These are phyloP conservation scores for Ptilorrhoa leucosticta DNA, from an alignment of 2,113 vertebrate species.

Conservation along the genomic window DNA sequence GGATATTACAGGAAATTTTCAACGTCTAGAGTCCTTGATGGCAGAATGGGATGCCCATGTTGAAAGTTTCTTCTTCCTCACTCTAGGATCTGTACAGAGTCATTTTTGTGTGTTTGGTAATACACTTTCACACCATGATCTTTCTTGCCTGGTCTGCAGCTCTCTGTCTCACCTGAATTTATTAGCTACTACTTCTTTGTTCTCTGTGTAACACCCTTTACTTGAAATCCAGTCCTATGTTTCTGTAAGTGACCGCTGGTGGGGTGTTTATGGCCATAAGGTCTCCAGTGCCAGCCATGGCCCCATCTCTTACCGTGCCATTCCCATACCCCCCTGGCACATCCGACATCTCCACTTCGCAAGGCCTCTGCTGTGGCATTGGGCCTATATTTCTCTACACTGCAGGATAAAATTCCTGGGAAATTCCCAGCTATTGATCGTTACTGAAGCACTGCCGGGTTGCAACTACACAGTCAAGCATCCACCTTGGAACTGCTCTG, in stretches of 20 bases:
- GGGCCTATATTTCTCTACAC: neutral
- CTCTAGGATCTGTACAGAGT: neutral
- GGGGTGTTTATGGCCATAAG: neutral
- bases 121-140: neutral
- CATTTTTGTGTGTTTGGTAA: neutral
- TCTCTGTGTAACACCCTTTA: neutral
- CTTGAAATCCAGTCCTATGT: neutral
- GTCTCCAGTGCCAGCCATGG: neutral
- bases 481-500: neutral
- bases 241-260: neutral
- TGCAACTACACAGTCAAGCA: neutral
- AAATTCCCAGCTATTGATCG: neutral
- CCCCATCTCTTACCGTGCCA: neutral
- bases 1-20: neutral
- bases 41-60: neutral
- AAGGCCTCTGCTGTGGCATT: neutral
- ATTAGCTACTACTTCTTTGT: neutral
- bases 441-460: accelerated
- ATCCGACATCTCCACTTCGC: neutral
- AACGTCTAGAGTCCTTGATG: neutral
- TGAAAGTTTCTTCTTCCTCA: neutral
- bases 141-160: neutral
- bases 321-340: accelerated
- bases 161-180: neutral
- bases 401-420: neutral